Evolutionary conservation across 2,113 vertebrate genomes (phyloP).

Genomic region (Antechinus stuartii): DNA sequence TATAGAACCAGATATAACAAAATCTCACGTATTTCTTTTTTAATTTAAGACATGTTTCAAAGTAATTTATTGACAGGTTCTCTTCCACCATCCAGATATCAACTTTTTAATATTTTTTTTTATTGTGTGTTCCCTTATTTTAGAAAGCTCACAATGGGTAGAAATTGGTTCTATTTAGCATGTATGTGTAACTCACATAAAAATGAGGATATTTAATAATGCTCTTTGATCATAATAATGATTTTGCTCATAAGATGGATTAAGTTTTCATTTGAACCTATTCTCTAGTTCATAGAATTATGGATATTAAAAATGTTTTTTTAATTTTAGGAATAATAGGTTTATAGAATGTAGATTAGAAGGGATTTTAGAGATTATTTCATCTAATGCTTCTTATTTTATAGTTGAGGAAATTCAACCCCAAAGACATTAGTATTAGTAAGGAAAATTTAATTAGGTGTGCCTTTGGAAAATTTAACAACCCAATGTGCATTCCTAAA

Average conservation of each 20-base stretch:
- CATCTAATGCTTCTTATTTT: not conserved
- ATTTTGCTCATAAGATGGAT: not conserved
- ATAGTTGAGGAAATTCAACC: not conserved
- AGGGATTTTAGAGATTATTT: not conserved
- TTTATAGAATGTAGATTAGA: not conserved
- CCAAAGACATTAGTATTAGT: not conserved
- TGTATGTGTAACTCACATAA: not conserved
- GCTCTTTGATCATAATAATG: not conserved
- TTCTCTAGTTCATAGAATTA: not conserved
- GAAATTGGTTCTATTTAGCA: not conserved
- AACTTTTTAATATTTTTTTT: not conserved
- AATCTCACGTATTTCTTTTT: not conserved
- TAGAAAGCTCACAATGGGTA: constrained; percentile 25
- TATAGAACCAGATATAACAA: not conserved
- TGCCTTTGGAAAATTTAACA: not conserved
- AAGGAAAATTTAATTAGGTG: not conserved
- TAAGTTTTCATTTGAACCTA: not conserved
- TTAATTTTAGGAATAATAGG: not conserved
- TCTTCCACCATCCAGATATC: not conserved
- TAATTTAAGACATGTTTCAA: not conserved
- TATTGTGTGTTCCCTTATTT: not conserved
- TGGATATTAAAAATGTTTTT: not conserved
- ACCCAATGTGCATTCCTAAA: not conserved
- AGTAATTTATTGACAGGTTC: not conserved
- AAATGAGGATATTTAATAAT: not conserved